Evolutionary conservation across 2,888 invertebrate species (phyloP).

Genomic region (Acrocyrtus sp.): DNA sequence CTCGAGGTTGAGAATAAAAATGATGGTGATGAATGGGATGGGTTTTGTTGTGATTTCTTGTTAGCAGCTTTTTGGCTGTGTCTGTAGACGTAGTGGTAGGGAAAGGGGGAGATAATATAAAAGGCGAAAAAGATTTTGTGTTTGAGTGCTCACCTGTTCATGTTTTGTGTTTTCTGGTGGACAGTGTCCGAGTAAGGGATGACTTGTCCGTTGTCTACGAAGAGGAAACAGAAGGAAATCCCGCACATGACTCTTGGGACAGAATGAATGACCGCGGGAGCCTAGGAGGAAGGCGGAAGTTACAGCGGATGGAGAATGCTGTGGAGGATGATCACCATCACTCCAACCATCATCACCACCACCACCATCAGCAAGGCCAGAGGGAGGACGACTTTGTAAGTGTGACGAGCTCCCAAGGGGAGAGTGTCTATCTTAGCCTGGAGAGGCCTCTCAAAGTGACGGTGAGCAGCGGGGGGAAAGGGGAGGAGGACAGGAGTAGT

Average conservation of each 20-base stretch:
- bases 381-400: conserved; percentile 54
- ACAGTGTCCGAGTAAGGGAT: conserved; percentile 46
- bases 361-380: background rate
- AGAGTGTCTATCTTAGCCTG: conserved; percentile 60
- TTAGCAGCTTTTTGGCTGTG: no score
- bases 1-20: no score
- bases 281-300: conserved; percentile 22
- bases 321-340: conserved; percentile 39
- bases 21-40: background rate
- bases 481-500: conserved; percentile 18
- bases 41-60: background rate
- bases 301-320: conserved; percentile 35
- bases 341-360: background rate
- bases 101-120: no score
- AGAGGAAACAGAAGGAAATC: conserved; percentile 62
- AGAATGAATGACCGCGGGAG: conserved; percentile 42
- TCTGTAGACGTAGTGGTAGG: no score
- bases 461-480: conserved; percentile 26
- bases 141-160: no score
- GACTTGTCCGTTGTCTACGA: conserved; percentile 61
- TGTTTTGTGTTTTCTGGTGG: background rate
- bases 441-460: conserved; percentile 60
- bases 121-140: no score
- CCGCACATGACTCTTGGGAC: conserved; percentile 44
- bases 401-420: conserved; percentile 57